These are phyloP conservation scores for Labroides dimidiatus DNA, from an alignment of 2,797 vertebrate genomes.

Conservation along the genomic window DNA sequence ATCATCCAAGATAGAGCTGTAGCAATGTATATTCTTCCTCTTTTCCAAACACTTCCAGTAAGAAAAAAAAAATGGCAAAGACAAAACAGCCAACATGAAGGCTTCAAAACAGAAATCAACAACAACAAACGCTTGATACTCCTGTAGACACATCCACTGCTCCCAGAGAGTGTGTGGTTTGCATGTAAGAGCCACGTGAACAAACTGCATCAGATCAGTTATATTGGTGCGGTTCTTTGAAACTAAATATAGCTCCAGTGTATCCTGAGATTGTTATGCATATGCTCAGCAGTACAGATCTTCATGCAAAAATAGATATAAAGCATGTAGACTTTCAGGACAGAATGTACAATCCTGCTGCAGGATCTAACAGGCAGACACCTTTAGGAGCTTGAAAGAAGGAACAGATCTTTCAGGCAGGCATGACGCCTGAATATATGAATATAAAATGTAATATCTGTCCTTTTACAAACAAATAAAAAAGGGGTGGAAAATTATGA, in stretches of 20 bases:
- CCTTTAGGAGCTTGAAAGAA: background rate
- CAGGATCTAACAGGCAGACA: background rate
- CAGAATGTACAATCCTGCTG: background rate
- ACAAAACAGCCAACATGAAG: background rate
- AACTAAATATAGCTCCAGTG: background rate
- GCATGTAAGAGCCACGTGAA: background rate
- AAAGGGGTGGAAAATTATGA: too few relatives aligned
- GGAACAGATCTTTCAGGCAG: background rate
- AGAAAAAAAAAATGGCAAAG: background rate
- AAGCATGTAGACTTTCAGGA: background rate
- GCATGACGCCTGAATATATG: background rate
- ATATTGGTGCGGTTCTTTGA: background rate
- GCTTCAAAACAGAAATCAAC: background rate
- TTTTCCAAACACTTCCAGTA: background rate
- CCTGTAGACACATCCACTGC: background rate
- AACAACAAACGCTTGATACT: background rate
- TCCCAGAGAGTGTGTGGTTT: background rate
- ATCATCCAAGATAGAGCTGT: background rate
- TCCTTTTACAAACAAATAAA: background rate
- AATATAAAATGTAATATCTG: background rate
- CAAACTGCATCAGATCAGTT: background rate
- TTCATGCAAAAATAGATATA: background rate
- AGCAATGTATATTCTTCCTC: background rate
- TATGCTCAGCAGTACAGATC: constrained; percentile 4
- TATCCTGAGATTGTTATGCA: background rate